Base-by-base conservation (phyloP, 1,140 invertebrate genomes). In the Apis florea region DNA sequence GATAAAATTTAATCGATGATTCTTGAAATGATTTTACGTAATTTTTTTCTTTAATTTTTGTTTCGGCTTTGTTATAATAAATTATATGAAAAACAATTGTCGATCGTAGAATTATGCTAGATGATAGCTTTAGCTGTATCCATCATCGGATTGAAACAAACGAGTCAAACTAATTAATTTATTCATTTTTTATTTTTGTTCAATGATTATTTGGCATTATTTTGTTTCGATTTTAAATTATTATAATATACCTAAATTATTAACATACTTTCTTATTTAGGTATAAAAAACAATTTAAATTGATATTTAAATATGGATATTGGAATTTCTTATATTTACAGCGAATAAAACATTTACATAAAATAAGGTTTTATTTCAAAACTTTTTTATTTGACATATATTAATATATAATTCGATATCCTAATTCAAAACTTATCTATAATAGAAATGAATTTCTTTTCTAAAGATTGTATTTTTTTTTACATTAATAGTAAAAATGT, bases 311-410 rank as follows among this genome's bases (percentile, higher is more conserved):
- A n/a, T n/a, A n/a, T n/a, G n/a, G n/a, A n/a, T n/a, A 80, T 70
- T 79, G 0, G 31, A 71, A 19, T 77, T 69, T n/a, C 53, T 79
- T 74, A 73, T 61, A 49, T 54, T 24, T 81, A 81, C 58, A 75
- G 26, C 59, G 67, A 79, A 26, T 75, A 54, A 84, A 71, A 13
- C 47, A 66, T 71, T 84, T 76, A 84, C 59, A 71, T 84, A 72
- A 81, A 75, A 83, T 69, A 80, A 84, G 64, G 13, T 63, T 69
- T 51, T 21, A 26, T 24, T 81, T 68, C 15, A 64, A 81, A 70
- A 68, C 8, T 64, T 15, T 67, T 63, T 75, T 81, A 81, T 40
- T 80, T 31, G 10, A 21, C 19, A 72, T 61, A 80, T 68, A 74
- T 53, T 58, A 69, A 73, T 54, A 56, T 66, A 73, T 51, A 63